phyloP scores from a whole-genome alignment of 2,888 invertebrate genomes.

The Clivina fossor region DNA sequence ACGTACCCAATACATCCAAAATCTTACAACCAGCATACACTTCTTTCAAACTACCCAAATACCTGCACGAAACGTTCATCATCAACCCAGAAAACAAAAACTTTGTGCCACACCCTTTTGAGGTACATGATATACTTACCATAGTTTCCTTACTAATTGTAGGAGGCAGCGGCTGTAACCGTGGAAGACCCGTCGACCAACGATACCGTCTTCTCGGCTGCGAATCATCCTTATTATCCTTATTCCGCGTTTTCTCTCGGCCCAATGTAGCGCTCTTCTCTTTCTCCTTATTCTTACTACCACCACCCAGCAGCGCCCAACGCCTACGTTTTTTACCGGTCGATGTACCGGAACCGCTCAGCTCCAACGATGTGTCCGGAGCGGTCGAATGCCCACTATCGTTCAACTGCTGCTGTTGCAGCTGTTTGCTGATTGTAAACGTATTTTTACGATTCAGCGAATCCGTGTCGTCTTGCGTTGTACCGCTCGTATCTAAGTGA shows the following conservation, averaged over 20 bases:
- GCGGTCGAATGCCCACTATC: constrained; percentile 37
- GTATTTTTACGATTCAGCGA: constrained; percentile 28
- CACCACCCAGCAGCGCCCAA: constrained; percentile 71
- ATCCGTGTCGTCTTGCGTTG: constrained; percentile 21
- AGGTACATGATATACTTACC: constrained; percentile 64
- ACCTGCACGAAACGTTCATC: too few species aligned
- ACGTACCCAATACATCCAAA: too few species aligned
- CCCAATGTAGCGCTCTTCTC: constrained; percentile 70
- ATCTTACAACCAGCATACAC: too few species aligned
- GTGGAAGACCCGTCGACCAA: constrained; percentile 73
- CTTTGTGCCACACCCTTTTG: too few species aligned
- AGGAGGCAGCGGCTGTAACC: constrained; percentile 71
- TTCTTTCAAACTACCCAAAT: too few species aligned
- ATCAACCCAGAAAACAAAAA: too few species aligned
- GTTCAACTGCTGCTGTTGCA: constrained; percentile 18
- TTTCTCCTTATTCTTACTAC: constrained; percentile 60
- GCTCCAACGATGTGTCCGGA: constrained; percentile 38
- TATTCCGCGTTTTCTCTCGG: constrained; percentile 62
- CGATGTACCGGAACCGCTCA: constrained; percentile 41
- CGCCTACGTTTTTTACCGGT: constrained; percentile 57
- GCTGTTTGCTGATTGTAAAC: constrained; percentile 17
- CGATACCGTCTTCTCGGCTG: constrained; percentile 61
- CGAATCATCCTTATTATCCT: constrained; percentile 52
- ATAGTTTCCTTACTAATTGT: constrained; percentile 79
- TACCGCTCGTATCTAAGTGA: constrained; percentile 25